Evolutionary conservation across 2,888 invertebrate genomes (phyloP), one percentile per base, ranked within the genome.

Genomic region (Galeruca laticollis): DNA sequence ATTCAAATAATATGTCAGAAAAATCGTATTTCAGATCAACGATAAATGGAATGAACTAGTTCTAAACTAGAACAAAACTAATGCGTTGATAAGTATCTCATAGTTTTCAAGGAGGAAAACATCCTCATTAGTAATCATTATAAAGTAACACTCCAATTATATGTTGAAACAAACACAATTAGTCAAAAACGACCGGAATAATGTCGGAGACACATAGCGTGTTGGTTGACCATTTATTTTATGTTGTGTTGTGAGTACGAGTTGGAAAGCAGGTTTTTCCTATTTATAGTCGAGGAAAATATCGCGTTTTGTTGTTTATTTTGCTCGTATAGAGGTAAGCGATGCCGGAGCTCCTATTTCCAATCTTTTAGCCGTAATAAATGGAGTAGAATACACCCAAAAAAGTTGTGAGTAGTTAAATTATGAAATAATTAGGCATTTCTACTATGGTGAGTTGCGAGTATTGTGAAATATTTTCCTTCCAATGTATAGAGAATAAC

Each of bases 141-240:
- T 52, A 54, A 47, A 52, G 63, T 64, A 63, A 56, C 68, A 68
- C 60, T 71, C 54, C 63, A 71, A 68, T 68, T 70, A 68, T 70
- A 60, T 15, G 60, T 54, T 56, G 63, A 49, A 71, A 68, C 68
- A 68, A 56, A 65, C 71, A 51, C 49, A 68, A 68, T 71, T 71
- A 64, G 68, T 71, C 63, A 68, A 68, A 68, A 68, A 71, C 52
- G 60, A 52, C 63, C 63, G 60, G 56, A 71, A 71, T 68, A 51
- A 59, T 35, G 60, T 60, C 40, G 37, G 63, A 68, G 68, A 64
- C 60, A 64, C 67, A 37, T 71, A 37, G 67, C 68, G 40, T 71
- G 68, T 68, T 68, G 63, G 71, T 37, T 47, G 56, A 67, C 68
- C 60, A 71, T 71, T 71, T 68, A 71, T 71, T 62, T 68, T 57